Evolutionary conservation across 2,888 invertebrate genomes (phyloP).

Genomic region (Dynastes tityus): DNA sequence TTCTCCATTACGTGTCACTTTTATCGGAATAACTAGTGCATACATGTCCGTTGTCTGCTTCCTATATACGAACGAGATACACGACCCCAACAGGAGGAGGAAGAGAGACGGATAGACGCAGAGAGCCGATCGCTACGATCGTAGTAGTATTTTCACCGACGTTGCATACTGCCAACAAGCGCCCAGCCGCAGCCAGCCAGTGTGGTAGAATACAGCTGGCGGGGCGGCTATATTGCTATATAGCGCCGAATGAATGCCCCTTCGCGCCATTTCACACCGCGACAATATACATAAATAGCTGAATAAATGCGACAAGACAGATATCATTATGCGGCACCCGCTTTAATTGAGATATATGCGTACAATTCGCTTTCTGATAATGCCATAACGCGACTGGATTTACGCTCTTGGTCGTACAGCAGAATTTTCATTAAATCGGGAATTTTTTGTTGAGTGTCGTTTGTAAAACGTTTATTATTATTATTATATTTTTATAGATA

Average conservation of each 20-base stretch:
- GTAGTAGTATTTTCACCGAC: constrained; percentile 14
- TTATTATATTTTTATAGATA: too few species aligned
- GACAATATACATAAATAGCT: constrained; percentile 62
- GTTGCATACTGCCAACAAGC: neutral
- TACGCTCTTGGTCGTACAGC: constrained; percentile 25
- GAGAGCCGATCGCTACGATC: neutral
- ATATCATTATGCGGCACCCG: constrained; percentile 56
- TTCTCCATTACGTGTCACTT: constrained; percentile 42
- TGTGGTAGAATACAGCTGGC: constrained; percentile 16
- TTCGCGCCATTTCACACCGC: constrained; percentile 62
- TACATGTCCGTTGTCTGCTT: constrained; percentile 12
- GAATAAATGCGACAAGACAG: constrained; percentile 59
- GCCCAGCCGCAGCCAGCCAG: neutral
- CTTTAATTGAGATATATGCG: constrained; percentile 61
- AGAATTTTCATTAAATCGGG: constrained; percentile 48
- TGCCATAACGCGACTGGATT: neutral
- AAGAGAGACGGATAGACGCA: constrained; percentile 15
- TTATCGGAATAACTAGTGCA: constrained; percentile 39
- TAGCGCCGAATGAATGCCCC: constrained; percentile 59
- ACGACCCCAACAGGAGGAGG: neutral
- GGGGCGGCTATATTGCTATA: constrained; percentile 21
- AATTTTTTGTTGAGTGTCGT: neutral
- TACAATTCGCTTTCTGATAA: constrained; percentile 53
- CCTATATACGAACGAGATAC: neutral
- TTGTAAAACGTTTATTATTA: too few species aligned